Conservation (phyloP, 2,888 invertebrate species). For the Hirtodrosophila histrioides region DNA sequence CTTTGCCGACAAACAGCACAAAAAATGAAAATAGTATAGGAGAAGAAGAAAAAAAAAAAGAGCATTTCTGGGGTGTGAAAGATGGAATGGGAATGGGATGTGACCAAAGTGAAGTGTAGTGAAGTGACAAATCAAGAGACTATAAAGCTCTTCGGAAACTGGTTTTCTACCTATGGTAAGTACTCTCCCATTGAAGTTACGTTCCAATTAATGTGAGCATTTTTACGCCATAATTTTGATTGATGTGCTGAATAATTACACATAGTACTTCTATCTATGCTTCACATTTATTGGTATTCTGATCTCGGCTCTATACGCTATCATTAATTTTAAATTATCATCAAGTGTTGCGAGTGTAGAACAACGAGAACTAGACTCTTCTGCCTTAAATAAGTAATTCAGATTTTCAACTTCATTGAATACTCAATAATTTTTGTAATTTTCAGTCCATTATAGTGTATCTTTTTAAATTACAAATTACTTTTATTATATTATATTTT, state of each 20-base stretch:
- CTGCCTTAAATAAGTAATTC: no score
- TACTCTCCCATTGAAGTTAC: conserved; percentile 6
- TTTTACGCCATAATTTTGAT: conserved; percentile 69
- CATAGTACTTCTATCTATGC: conserved; percentile 18
- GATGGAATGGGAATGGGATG: conserved; percentile 22
- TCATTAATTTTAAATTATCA: no score
- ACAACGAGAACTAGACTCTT: no score
- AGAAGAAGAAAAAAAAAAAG: conserved; percentile 25
- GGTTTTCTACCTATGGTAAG: conserved; percentile 39
- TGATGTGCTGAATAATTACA: conserved; percentile 58
- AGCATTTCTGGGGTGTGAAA: conserved; percentile 45
- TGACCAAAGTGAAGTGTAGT: conserved; percentile 24
- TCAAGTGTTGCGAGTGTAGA: no score
- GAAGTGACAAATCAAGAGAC: conserved; percentile 48
- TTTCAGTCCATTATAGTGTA: no score
- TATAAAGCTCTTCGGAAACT: conserved; percentile 32
- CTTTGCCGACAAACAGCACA: conserved; percentile 68
- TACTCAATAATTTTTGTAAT: no score
- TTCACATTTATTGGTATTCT: background rate
- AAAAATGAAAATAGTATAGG: conserved; percentile 16
- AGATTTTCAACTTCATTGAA: no score
- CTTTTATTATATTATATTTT: no score
- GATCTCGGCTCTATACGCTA: no score
- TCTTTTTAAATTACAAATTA: no score
- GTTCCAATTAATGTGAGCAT: conserved; percentile 63